Conservation (phyloP, 2,888 invertebrate genomes). For the Stenolophus ochropezus region DNA sequence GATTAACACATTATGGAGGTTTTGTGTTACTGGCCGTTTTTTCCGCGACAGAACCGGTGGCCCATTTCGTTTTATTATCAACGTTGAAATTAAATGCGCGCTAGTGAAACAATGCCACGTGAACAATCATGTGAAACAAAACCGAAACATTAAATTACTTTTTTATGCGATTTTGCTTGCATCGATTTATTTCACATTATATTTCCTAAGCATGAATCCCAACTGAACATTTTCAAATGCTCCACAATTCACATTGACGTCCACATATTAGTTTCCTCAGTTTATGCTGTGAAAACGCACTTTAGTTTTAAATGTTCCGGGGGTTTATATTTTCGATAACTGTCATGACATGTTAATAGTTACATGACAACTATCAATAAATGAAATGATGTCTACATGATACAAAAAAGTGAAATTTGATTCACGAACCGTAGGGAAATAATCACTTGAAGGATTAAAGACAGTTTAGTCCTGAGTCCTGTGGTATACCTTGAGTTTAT, state of each 20-base stretch:
- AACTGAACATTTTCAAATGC: neutral
- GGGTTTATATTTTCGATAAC: too few species aligned
- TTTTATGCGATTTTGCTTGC: conserved; percentile 31
- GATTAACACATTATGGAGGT: conserved; percentile 44
- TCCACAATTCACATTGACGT: neutral
- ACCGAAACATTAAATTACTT: conserved; percentile 56
- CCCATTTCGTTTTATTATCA: conserved; percentile 31
- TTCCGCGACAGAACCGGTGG: conserved; percentile 14
- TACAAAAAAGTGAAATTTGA: too few species aligned
- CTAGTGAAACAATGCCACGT: conserved; percentile 50
- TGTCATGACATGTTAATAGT: too few species aligned
- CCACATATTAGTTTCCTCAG: too few species aligned
- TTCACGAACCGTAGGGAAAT: too few species aligned
- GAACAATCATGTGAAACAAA: conserved; percentile 57
- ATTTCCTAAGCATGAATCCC: neutral
- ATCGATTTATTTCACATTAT: conserved; percentile 46
- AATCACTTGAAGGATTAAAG: too few species aligned
- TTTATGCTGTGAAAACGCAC: too few species aligned
- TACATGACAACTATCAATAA: too few species aligned
- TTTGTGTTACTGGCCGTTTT: conserved; percentile 27
- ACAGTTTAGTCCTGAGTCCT: too few species aligned
- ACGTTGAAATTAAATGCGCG: conserved; percentile 46
- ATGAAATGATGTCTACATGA: too few species aligned
- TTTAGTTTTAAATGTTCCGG: too few species aligned
- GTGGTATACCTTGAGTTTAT: too few species aligned